Base-by-base conservation (phyloP, 2,797 vertebrate genomes). In the Dromococcyx pavoninus region DNA sequence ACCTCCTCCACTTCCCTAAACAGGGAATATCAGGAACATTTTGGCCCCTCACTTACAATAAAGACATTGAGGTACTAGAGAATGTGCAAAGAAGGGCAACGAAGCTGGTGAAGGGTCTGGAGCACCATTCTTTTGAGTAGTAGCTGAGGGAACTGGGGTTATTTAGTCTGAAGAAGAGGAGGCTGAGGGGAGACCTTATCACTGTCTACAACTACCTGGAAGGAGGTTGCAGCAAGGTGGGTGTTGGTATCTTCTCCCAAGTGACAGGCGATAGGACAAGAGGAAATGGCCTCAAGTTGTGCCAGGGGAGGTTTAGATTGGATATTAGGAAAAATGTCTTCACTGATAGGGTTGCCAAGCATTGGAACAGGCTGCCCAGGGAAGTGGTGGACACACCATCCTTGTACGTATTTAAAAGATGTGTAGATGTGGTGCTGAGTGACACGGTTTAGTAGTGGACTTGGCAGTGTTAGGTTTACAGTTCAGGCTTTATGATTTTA, bases 381-480 rank as follows among this genome's bases (percentile, higher is more conserved):
- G 32, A 43, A 65, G 39, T 15, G 44, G 21, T 7, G 2, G 19
- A 33, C 16, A 57, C 37, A 13, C 43, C 65, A 37, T 35, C 22
- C 41, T 51, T 37, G 14, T 24, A 35, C 61, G 18, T 28, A 25
- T 37, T 53, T 37, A 62, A 19, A 78, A 57, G 27, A 18, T 0
- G 0, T 4, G 32, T 30, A 50, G 16, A 28, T 10, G 18, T 24
- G 12, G 33, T 1, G 1, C 33, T 61, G 22, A 24, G 2, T 25
- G 44, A 46, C 33, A 7, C 5, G 8, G 46, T n/a, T 56, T 30
- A 48, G 48, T 35, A 15, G 25, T 73, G 19, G 30, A 50, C 41
- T 4, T 41, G 22, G 25, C 24, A 46, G 28, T 33, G 22, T 4
- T 24, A 28, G 19, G 44, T 48, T 41, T 9, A 60, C 1, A 0